Evolutionary conservation across 2,888 invertebrate genomes (phyloP), one percentile per base, ranked within the genome.

Genomic region (Aplocera efformata): DNA sequence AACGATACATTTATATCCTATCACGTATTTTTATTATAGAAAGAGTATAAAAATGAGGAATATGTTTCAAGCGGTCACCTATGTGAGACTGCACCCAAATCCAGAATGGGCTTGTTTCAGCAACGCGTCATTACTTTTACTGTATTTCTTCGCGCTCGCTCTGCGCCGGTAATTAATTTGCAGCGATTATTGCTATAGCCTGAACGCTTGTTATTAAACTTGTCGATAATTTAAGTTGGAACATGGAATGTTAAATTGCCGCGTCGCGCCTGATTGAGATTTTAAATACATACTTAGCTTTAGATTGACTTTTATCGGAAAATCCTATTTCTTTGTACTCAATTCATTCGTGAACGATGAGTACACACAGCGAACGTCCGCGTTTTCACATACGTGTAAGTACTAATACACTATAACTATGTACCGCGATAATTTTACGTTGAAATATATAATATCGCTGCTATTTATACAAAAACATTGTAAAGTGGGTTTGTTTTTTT

Each of bases 221-320:
- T 83, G 84, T 80, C 77, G 82, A 82, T 85, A 83, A 84, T 80
- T 84, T 79, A 78, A 83, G 80, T 78, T 74, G 78, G 69, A 78
- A 84, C 83, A 83, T 67, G 79, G 45, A 66, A 62, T 74, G 75
- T 80, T 67, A 81, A 82, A 83, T 84, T 82, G 83, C 71, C 53
- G 60, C 70, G 80, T 79, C 70, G 67, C 75, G 79, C 66, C 67
- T 74, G 74, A 83, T 78, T 82, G 77, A 70, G 48, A 64, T 71
- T 77, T 69, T 60, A 63, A 55, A 51, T 69, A 65, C 45, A 41
- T 72, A 67, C 69, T 49, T 51, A 54, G 51, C 71, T 63, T 72
- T 71, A 74, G 76, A 78, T 81, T 80, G 71, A 72, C 67, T 71
- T 60, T 69, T 62, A 65, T 66, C 60, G 74, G 63, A 60, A 69